Base-by-base conservation (phyloP, 2,888 invertebrate genomes). In the Nemotelus nigrinus region DNA sequence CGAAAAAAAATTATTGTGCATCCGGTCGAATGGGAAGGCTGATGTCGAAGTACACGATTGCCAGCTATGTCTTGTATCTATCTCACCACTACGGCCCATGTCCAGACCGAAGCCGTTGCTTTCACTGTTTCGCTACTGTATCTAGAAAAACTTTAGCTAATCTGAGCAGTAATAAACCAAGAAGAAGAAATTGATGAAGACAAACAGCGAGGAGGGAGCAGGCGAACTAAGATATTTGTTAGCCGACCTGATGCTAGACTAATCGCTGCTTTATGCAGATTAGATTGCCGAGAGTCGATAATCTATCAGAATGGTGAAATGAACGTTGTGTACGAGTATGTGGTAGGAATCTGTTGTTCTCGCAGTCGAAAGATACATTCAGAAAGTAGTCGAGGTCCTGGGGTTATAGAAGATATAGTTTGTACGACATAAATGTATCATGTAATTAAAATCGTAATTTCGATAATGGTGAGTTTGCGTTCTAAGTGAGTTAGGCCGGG, bases 181-280 rank as follows among this genome's bases (percentile, higher is more conserved):
- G 25, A 25, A 25, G 25, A 8, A 39, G 53, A 70, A 55, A n/a
- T 44, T 6, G 53, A 48, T 8, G 55, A 53, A 53, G 70, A 70
- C 45, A 70, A 70, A 39, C 53, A 47, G 70, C 53, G 25, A 25
- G 25, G 25, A 25, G 25, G 25, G 25, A 70, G 53, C 50, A 25
- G 47, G 55, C 43, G 43, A 39, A 70, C 47, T 55, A 47, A 41
- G 70, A 70, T 55, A 70, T 70, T 55, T 5, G 47, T 43, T 53
- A 43, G 47, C 41, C 4, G 44, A 70, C 47, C 53, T 70, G 41
- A 41, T 43, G 70, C 70, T 70, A 55, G 39, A 47, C 53, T 53
- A 70, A 70, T 70, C 70, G 70, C 53, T 70, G 55, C 55, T 55
- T 70, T 70, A 70, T 70, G 70, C 70, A 70, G 70, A 70, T 70